Evolutionary conservation across 2,888 invertebrate species (phyloP).

Genomic region (Agrotis clavis): DNA sequence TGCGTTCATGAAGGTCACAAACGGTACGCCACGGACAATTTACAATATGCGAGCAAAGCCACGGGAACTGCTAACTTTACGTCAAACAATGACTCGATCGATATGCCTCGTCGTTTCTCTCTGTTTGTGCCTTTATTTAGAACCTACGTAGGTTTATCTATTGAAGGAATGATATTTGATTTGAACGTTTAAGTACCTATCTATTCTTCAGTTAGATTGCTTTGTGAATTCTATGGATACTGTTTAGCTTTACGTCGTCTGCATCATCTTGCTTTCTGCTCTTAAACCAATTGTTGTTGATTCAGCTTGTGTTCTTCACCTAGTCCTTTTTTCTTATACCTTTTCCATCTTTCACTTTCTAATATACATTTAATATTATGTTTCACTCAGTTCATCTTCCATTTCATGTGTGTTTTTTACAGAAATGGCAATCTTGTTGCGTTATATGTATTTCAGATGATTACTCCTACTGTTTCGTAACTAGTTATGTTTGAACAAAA

Average conservation of each 20-base stretch:
- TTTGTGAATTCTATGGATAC: background rate
- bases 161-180: constrained; percentile 23
- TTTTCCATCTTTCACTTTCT: background rate
- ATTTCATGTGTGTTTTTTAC: background rate
- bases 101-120: constrained; percentile 40
- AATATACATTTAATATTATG: background rate
- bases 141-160: constrained; percentile 31
- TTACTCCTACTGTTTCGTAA: background rate
- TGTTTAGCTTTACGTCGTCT: background rate
- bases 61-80: constrained; percentile 43
- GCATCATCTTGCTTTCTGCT: background rate
- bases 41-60: constrained; percentile 51
- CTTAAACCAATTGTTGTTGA: background rate
- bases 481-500: background rate
- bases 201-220: background rate
- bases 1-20: constrained; percentile 59
- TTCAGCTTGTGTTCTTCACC: background rate
- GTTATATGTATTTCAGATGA: background rate
- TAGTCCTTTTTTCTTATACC: background rate
- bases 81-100: constrained; percentile 58
- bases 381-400: background rate
- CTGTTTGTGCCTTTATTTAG: constrained; percentile 50
- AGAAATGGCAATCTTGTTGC: background rate
- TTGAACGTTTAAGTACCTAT: background rate
- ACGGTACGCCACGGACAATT: constrained; percentile 57